Conservation (phyloP, 1,140 invertebrate species). For the Babylonia areolata region DNA sequence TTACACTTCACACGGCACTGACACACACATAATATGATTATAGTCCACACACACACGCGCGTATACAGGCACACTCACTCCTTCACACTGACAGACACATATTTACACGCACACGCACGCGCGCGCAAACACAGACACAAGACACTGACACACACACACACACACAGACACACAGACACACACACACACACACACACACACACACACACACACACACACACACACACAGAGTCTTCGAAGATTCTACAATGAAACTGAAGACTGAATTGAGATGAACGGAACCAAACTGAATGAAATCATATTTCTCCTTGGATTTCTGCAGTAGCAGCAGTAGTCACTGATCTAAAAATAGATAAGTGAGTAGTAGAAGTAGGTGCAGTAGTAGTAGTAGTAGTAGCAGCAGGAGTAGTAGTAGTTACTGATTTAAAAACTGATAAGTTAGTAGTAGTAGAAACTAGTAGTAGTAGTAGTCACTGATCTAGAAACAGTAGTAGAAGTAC, state of each 20-base stretch:
- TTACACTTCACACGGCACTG: not conserved
- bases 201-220: not conserved
- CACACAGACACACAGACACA: constrained; percentile 4
- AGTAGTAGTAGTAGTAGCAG: too few species aligned
- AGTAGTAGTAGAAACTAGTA: too few species aligned
- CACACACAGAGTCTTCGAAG: not conserved
- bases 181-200: constrained; percentile 8
- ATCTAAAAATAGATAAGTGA: not conserved
- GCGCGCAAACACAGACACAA: not conserved
- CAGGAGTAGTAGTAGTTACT: too few species aligned
- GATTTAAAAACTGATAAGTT: too few species aligned
- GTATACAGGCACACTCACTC: not conserved
- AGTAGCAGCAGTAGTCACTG: not conserved
- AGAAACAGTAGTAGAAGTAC: too few species aligned
- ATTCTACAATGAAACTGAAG: not conserved
- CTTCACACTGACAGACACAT: not conserved
- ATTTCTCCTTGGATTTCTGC: too few species aligned
- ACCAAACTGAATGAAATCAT: not conserved
- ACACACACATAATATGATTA: not conserved
- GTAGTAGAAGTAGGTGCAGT: not conserved
- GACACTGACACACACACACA: constrained; percentile 4
- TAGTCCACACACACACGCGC: not conserved
- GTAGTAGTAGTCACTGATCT: too few species aligned
- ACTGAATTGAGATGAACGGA: not conserved
- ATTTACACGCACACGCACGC: not conserved